These are phyloP conservation scores for Alcedo quadribrachys DNA, from an alignment of 2,797 vertebrate genomes.

Conservation along the genomic window DNA sequence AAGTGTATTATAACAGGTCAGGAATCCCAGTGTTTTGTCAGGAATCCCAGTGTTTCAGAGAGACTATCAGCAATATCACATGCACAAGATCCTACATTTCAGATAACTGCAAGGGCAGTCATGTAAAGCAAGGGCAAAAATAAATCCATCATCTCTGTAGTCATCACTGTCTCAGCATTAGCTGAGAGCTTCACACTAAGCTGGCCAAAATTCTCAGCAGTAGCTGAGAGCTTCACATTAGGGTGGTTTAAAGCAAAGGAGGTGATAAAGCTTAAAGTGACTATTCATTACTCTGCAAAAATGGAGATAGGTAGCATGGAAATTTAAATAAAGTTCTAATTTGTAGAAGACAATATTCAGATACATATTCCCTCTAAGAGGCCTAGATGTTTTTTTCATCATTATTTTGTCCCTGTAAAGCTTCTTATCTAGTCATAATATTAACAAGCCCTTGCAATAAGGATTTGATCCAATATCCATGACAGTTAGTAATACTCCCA, in stretches of 20 bases:
- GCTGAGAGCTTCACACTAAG: background rate
- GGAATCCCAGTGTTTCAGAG: background rate
- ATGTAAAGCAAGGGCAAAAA: constrained; percentile 26
- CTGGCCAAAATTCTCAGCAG: background rate
- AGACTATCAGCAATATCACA: background rate
- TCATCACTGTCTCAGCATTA: background rate
- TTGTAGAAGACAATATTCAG: background rate
- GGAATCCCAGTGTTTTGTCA: background rate
- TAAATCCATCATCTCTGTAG: background rate
- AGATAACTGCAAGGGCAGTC: background rate
- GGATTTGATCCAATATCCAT: background rate
- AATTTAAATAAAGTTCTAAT: background rate
- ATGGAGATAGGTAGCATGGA: background rate
- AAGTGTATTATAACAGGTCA: background rate
- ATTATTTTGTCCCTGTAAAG: background rate
- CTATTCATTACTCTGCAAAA: background rate
- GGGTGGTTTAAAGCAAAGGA: background rate
- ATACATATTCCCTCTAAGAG: background rate
- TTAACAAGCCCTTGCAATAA: background rate
- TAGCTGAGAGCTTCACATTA: background rate
- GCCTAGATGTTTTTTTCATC: background rate
- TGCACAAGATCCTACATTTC: background rate
- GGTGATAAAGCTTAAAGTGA: background rate
- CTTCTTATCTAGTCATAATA: background rate
- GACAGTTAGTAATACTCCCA: background rate